Evolutionary conservation across 2,113 vertebrate genomes (phyloP).

Genomic region (Typhlomys cinereus): DNA sequence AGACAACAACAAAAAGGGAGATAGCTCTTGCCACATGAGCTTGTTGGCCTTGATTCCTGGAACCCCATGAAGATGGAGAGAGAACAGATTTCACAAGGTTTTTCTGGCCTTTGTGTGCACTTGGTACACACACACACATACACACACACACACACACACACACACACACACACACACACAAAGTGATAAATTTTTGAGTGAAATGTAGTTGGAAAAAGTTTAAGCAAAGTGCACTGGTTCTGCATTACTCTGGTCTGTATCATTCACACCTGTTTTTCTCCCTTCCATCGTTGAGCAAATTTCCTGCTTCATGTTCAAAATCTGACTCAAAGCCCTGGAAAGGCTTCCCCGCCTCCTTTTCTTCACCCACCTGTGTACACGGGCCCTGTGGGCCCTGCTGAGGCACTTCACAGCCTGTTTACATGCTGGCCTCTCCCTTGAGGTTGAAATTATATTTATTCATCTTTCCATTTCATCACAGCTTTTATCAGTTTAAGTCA

Average conservation of each 20-base stretch:
- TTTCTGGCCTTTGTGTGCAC: no score
- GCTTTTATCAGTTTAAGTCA: not conserved
- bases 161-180: no score
- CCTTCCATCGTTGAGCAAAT: not conserved
- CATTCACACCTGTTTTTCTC: not conserved
- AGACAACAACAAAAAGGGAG: no score
- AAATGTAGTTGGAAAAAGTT: no score
- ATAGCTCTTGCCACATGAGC: no score
- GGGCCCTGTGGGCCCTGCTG: not conserved
- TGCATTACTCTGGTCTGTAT: not conserved
- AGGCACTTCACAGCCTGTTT: not conserved
- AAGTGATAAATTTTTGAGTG: no score
- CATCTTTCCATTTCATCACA: not conserved
- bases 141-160: no score
- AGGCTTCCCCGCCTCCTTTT: not conserved
- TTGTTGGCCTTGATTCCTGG: no score
- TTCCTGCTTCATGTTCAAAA: not conserved
- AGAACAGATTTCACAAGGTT: no score
- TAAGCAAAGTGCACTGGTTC: not conserved
- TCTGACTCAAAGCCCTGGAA: not conserved
- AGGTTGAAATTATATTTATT: not conserved
- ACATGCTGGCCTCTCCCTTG: not conserved
- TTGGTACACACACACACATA: no score
- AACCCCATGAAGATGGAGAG: no score
- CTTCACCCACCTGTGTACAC: no score